phyloP scores from a whole-genome alignment of 30 jellyfish, hydroid and myxozoan species.

The Clytia hemisphaerica region DNA sequence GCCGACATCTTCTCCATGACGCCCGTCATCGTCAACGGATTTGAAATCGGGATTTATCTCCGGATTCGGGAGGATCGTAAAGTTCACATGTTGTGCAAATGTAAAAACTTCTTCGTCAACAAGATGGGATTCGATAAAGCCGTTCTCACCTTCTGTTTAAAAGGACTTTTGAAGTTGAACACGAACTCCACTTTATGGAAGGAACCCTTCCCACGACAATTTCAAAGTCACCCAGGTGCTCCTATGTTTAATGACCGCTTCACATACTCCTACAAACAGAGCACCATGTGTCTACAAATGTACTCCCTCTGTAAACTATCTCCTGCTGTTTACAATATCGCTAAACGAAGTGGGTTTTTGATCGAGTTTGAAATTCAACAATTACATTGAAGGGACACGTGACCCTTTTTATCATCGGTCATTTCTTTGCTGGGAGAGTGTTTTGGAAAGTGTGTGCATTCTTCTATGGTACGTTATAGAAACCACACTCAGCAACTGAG shows the following conservation, averaged over 20 bases:
- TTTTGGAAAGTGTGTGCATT: no score
- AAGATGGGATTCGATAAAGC: constrained; percentile 26
- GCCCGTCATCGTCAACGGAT: constrained; percentile 32
- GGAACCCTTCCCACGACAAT: constrained; percentile 27
- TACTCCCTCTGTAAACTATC: constrained; percentile 28
- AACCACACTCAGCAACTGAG: no score
- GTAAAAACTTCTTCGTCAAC: constrained; percentile 18
- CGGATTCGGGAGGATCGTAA: constrained; percentile 24
- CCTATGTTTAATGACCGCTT: constrained; percentile 14
- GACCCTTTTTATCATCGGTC: no score
- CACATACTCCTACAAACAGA: constrained; percentile 26
- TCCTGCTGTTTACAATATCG: constrained; percentile 19
- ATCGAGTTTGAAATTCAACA: constrained; percentile 22
- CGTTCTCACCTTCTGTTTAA: constrained; percentile 13
- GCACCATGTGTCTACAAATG: constrained; percentile 25
- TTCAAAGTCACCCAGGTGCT: neutral
- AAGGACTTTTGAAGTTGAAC: constrained; percentile 13
- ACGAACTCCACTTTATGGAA: neutral
- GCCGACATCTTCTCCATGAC: constrained; percentile 22
- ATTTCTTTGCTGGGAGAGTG: no score
- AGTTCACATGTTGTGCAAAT: constrained; percentile 21
- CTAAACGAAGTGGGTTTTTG: constrained; percentile 21
- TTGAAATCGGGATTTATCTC: constrained; percentile 33
- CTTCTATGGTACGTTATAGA: no score
- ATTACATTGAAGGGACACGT: constrained; percentile 3